These are phyloP conservation scores for Frankliniella fusca DNA, from an alignment of 2,888 invertebrate species.

Conservation along the genomic window DNA sequence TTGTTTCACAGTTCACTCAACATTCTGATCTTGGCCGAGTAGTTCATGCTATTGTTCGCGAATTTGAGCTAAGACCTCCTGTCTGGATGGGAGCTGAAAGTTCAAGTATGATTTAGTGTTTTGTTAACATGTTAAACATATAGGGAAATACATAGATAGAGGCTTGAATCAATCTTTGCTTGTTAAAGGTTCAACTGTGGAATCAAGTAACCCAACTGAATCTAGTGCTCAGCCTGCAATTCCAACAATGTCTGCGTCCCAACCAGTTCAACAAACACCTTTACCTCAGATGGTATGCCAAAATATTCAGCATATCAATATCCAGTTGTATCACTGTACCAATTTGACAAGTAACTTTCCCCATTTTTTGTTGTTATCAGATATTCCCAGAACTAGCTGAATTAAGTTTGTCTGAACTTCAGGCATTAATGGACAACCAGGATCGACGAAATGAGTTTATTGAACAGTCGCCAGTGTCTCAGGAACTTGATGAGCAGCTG, in stretches of 20 bases:
- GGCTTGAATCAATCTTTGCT: slow-evolving; percentile 29
- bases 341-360: not conserved
- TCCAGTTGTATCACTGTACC: not conserved
- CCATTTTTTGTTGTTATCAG: slow-evolving; percentile 31
- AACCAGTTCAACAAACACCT: not conserved
- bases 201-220: slow-evolving; percentile 29
- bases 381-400: slow-evolving; percentile 53
- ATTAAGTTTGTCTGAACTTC: slow-evolving; percentile 61
- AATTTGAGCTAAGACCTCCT: slow-evolving; percentile 65
- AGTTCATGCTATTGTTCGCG: slow-evolving; percentile 74
- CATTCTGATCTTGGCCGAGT: slow-evolving; percentile 77
- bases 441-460: slow-evolving; percentile 71
- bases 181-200: slow-evolving; percentile 42
- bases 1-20: slow-evolving; percentile 57
- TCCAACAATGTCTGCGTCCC: slow-evolving; percentile 41
- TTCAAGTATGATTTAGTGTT: slow-evolving; percentile 31
- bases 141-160: slow-evolving; percentile 34
- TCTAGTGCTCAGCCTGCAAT: slow-evolving; percentile 41
- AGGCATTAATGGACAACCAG: slow-evolving; percentile 63
- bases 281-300: not conserved
- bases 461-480: slow-evolving; percentile 62
- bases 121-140: slow-evolving; percentile 27
- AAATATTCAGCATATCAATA: not conserved
- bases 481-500: slow-evolving; percentile 63
- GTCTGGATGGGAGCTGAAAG: slow-evolving; percentile 47